Evolutionary conservation across 2,888 invertebrate genomes (phyloP).

Genomic region (Sylvicola fuscatus): DNA sequence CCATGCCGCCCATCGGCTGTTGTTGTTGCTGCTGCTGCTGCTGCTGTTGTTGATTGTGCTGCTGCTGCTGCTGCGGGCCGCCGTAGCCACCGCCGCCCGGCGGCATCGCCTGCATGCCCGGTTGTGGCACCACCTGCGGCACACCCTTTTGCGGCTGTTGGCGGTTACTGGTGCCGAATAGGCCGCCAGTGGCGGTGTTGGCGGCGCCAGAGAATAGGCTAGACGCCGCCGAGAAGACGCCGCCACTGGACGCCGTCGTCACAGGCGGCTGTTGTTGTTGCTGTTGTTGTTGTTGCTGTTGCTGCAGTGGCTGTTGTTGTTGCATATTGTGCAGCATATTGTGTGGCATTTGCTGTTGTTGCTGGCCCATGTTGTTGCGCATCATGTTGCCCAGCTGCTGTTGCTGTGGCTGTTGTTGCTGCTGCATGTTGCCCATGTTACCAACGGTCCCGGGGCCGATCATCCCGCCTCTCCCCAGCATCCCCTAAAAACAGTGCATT

Average conservation of each 20-base stretch:
- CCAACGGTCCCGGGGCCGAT: conserved; percentile 24
- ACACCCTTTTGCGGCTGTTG: conserved; percentile 27
- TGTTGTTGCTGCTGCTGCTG: conserved; percentile 18
- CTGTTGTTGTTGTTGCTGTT: conserved; percentile 54
- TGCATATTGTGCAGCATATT: conserved; percentile 30
- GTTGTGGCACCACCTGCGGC: conserved; percentile 17
- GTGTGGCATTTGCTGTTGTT: conserved; percentile 48
- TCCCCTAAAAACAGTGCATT: conserved; percentile 25
- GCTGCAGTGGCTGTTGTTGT: conserved; percentile 26
- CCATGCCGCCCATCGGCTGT: conserved; percentile 11
- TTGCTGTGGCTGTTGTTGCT: conserved; percentile 15
- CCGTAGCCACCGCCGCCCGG: conserved; percentile 1
- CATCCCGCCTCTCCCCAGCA: conserved; percentile 35
- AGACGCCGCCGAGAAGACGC: conserved; percentile 25
- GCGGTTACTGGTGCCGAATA: conserved; percentile 21
- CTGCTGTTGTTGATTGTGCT: conserved; percentile 10
- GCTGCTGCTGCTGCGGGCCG: conserved; percentile 8
- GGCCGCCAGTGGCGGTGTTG: conserved; percentile 26
- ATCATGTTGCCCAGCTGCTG: conserved; percentile 21
- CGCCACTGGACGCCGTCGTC: conserved; percentile 21
- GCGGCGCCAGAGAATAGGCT: conserved; percentile 27
- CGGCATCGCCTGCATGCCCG: conserved; percentile 3
- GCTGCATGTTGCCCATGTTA: conserved; percentile 20
- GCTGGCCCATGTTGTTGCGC: neutral
- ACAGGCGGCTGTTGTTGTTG: conserved; percentile 28